A percentile compares a stretch with the other conserved stretches of the same genome.
Evolutionary conservation across 2,888 invertebrate species (phyloP).

Genomic region (Mongoloraphidia duomilia): DNA sequence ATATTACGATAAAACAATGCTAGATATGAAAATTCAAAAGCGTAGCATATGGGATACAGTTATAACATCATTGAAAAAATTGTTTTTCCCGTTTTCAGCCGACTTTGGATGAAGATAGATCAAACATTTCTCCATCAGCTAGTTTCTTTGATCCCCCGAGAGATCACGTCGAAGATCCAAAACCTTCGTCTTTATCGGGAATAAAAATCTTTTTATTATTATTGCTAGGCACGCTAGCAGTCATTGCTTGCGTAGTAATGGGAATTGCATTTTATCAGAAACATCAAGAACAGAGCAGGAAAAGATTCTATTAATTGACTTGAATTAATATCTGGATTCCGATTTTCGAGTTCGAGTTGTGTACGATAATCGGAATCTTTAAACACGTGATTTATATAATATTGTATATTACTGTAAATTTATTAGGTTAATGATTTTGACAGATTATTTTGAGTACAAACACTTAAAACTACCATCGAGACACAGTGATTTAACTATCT

Average conservation of each 20-base stretch:
- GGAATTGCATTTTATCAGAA: conserved; percentile 91
- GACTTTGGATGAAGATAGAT: conserved; percentile 54
- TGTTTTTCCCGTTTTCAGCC: conserved; percentile 30
- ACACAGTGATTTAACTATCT: too few species aligned
- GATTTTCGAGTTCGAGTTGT: too few species aligned
- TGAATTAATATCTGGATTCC: neutral
- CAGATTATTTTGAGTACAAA: too few species aligned
- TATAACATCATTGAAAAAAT: too few species aligned
- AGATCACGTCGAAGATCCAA: conserved; percentile 78
- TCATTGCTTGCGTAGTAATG: conserved; percentile 71
- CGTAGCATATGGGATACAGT: too few species aligned
- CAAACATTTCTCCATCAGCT: conserved; percentile 77
- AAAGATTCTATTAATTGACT: conserved; percentile 56
- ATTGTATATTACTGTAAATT: too few species aligned
- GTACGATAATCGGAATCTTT: too few species aligned
- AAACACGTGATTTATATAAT: too few species aligned
- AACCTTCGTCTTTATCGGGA: conserved; percentile 65
- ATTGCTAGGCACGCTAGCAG: conserved; percentile 65
- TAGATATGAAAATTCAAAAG: too few species aligned
- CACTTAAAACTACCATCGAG: too few species aligned
- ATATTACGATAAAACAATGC: too few species aligned
- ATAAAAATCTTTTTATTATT: conserved; percentile 82
- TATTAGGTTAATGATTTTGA: too few species aligned
- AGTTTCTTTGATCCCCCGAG: conserved; percentile 81
- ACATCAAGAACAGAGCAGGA: conserved; percentile 74